Evolutionary conservation across 2,113 vertebrate species (phyloP), one percentile per base, ranked within the genome.

Genomic region (Neolamprologus cancellatus): DNA sequence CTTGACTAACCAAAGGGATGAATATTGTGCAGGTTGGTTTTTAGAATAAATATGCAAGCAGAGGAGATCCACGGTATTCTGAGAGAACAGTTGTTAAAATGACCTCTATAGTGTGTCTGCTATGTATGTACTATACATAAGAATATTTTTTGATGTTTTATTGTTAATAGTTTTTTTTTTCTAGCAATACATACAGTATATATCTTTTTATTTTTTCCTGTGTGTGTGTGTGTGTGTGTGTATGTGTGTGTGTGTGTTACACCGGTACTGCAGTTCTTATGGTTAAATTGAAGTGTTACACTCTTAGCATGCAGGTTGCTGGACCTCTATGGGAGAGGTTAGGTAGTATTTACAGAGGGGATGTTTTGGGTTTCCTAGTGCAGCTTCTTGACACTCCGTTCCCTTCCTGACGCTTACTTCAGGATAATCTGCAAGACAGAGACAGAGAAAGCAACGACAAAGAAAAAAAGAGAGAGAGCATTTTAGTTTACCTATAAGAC

Each of bases 291-390:
- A 97, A 96, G 97, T 92, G 91, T 89, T 97, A 97, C 97, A 93
- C 91, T 95, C 80, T 99, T 97, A 99, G 97, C 99, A 99, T 99
- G 99, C 99, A 98, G 97, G 98, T 98, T 98, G 98, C 97, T 98
- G 98, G 97, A 98, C 97, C 96, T 99, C 98, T 97, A 98, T 94
- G 92, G 97, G 96, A 96, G 97, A 97, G 97, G 97, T 95, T 94
- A 98, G 94, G 95, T 98, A 97, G 97, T 99, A 99, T 99, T 98
- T 99, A 99, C 98, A 99, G 95, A 97, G 97, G 97, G 97, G 96
- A 94, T 97, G 97, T 96, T 98, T 98, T 95, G 97, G 97, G 94
- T 96, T 97, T 97, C 96, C 97, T 95, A 97, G 95, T 95, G 97
- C 97, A 95, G 97, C 97, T 96, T 97, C 96, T 92, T 98, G 97